Conservation (phyloP, 2,113 vertebrate species). For the Oncorhynchus kisutch region DNA sequence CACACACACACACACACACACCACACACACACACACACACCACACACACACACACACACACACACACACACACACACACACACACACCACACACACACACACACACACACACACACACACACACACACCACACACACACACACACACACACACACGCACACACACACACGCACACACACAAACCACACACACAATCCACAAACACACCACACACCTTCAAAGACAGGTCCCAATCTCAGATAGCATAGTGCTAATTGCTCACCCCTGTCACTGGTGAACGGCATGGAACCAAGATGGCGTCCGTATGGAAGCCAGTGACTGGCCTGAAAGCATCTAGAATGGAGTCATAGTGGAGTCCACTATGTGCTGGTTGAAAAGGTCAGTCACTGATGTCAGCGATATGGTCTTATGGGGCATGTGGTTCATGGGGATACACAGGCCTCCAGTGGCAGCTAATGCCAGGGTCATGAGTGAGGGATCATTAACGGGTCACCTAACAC, state of each 20-base stretch:
- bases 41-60: too few relatives aligned
- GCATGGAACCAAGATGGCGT: slow-evolving; percentile 49
- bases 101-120: too few relatives aligned
- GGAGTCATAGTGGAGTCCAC: slow-evolving; percentile 39
- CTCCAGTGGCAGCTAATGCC: neutral
- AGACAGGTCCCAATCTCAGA: slow-evolving; percentile 61
- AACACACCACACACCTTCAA: slow-evolving; percentile 35
- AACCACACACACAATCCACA: too few relatives aligned
- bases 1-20: neutral
- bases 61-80: neutral
- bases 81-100: too few relatives aligned
- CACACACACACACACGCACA: too few relatives aligned
- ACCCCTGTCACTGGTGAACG: slow-evolving; percentile 54
- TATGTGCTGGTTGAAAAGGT: too few relatives aligned
- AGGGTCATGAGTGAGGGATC: neutral
- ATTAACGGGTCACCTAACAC: too few relatives aligned
- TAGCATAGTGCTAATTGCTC: slow-evolving; percentile 71
- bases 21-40: too few relatives aligned
- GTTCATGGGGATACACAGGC: neutral
- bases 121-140: too few relatives aligned
- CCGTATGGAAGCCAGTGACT: slow-evolving; percentile 28
- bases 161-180: too few relatives aligned
- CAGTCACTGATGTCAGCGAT: too few relatives aligned
- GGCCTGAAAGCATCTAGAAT: neutral
- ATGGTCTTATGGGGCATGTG: too few relatives aligned